Evolutionary conservation across 2,888 invertebrate genomes (phyloP).

Genomic region (Sesia apiformis): DNA sequence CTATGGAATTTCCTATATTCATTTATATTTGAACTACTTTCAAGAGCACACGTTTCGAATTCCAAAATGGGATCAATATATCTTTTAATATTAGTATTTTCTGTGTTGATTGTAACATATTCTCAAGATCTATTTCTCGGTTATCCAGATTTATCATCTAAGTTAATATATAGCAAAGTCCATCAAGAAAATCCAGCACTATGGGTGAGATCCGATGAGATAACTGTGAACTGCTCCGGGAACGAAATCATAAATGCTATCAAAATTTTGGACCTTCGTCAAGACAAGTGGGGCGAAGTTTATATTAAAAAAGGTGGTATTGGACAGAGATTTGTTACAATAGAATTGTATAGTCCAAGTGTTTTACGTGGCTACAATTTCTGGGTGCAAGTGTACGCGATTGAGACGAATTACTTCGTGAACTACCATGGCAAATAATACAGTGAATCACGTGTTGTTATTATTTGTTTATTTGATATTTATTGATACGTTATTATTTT

Average conservation of each 20-base stretch:
- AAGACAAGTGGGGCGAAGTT: constrained; percentile 46
- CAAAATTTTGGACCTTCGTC: constrained; percentile 38
- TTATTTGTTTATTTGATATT: background rate
- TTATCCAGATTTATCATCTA: constrained; percentile 40
- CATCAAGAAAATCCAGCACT: constrained; percentile 51
- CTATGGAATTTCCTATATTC: too few species aligned
- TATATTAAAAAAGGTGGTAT: constrained; percentile 46
- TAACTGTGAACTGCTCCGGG: constrained; percentile 15
- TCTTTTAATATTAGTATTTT: background rate
- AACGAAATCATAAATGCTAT: constrained; percentile 51
- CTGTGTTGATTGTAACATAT: background rate
- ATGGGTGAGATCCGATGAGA: constrained; percentile 14
- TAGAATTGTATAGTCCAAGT: constrained; percentile 46
- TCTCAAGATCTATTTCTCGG: constrained; percentile 20
- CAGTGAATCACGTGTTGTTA: background rate
- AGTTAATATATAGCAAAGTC: constrained; percentile 46
- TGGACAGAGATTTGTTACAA: constrained; percentile 38
- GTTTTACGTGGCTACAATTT: constrained; percentile 51
- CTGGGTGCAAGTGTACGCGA: constrained; percentile 48
- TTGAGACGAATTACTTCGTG: constrained; percentile 20
- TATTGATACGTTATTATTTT: too few species aligned
- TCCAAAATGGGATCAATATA: background rate
- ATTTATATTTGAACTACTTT: too few species aligned
- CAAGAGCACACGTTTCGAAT: too few species aligned
- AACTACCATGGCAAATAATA: background rate